Percentiles rank a stretch among this genome's conserved stretches.
phyloP scores from a whole-genome alignment of 2,113 vertebrate genomes.

The Trochalopteron elliotii region DNA sequence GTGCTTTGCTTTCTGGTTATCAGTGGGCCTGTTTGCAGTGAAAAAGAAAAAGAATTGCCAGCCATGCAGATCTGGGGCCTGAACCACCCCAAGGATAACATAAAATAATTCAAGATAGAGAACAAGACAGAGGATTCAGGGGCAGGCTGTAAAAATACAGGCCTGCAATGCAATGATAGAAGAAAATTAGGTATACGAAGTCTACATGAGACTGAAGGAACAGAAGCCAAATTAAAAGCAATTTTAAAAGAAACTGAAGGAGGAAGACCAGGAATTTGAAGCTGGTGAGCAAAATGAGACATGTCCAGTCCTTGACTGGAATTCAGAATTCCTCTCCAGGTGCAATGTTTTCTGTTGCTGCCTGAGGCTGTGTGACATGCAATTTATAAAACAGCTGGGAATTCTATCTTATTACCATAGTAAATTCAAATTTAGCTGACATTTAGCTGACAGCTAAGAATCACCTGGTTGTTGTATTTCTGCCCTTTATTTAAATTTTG shows the following conservation, averaged over 20 bases:
- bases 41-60: not conserved
- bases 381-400: not conserved
- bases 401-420: not conserved
- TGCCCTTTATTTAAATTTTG: not conserved
- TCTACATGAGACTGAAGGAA: not conserved
- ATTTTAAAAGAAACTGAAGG: not conserved
- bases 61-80: not conserved
- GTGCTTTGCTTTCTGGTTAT: not conserved
- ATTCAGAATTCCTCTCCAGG: not conserved
- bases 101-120: not conserved
- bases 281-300: not conserved
- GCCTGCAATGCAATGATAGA: not conserved
- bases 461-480: not conserved
- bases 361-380: not conserved
- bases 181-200: not conserved
- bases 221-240: not conserved
- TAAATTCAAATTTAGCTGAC: not conserved
- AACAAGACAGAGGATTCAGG: not conserved
- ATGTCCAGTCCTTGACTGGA: not conserved
- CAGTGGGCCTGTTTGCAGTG: not conserved
- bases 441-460: not conserved
- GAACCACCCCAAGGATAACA: not conserved
- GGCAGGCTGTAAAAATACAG: not conserved
- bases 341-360: not conserved
- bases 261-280: not conserved